phyloP scores from a whole-genome alignment of 2,797 vertebrate genomes.

The Mus caroli region DNA sequence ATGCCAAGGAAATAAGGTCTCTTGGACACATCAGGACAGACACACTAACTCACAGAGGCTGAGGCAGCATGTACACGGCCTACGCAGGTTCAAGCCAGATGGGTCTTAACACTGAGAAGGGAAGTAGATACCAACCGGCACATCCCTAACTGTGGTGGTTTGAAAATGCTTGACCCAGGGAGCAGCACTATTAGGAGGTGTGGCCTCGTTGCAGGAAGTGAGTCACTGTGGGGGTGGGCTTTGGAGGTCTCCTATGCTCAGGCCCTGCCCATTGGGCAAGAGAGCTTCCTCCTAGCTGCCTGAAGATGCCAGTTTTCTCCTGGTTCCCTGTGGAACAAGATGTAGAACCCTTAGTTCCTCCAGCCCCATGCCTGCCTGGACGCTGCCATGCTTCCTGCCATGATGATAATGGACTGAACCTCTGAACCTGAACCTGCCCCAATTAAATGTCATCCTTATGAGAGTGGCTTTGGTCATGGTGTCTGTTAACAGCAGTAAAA shows the following conservation, averaged over 20 bases:
- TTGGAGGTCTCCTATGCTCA: background rate
- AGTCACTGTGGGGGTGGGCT: background rate
- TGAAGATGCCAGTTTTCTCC: background rate
- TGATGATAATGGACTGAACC: background rate
- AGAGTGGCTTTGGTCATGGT: background rate
- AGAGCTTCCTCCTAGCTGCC: too few species aligned
- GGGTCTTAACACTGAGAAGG: background rate
- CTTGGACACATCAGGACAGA: background rate
- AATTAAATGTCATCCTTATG: background rate
- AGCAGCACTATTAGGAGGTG: background rate
- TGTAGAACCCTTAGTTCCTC: background rate
- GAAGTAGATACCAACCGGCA: fast-evolving
- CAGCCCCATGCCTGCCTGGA: background rate
- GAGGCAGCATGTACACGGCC: background rate
- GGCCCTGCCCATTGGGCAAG: too few species aligned
- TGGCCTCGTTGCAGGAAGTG: background rate
- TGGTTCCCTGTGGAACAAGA: background rate
- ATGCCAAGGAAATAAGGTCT: background rate
- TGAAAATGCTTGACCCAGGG: background rate
- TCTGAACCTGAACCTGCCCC: background rate
- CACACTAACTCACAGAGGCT: background rate
- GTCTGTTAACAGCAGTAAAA: background rate
- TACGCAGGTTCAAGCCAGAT: too few species aligned
- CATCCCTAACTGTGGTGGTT: background rate
- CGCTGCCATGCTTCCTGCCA: background rate